Evolutionary conservation across 2,888 invertebrate genomes (phyloP), one percentile per base, ranked within the genome.

Genomic region (Ophonus ardosiacus): DNA sequence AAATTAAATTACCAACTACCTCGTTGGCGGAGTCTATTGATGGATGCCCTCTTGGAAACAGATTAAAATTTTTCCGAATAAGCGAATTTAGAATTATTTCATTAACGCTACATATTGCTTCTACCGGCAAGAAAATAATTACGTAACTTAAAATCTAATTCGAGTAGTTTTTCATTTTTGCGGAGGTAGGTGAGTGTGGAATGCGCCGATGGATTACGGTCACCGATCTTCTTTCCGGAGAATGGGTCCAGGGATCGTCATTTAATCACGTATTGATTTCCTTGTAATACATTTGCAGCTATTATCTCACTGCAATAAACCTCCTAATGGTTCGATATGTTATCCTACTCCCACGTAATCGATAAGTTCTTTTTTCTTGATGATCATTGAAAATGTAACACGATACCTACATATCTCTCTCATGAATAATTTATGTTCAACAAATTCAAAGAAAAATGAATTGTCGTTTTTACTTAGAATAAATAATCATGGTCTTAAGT

Each of bases 221-320:
- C 81, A 81, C 40, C 21, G 81, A 81, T 15, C 31, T 65, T 81
- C 51, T 65, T 81, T 81, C 24, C 68, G 43, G 81, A 51, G 51
- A 51, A 18, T 51, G 68, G 15, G 5, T 21, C 18, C 63, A 31
- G 15, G 31, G 31, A 31, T 31, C 56, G 68, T 24, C 51, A 81
- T 65, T 82, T 82, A 57, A 82, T 82, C 71, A 71, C 57, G 13
- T 82, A 82, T 82, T 71, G 82, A 82, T 82, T 71, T 71, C 43
- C 57, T 56, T 17, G 21, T 65, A 65, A 65, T 82, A 82, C 68
- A 56, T 82, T 82, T 82, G 68, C 82, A 82, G 68, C 40, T 74
- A 74, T 74, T 71, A 80, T 80, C 38, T 63, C 40, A 10, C 31
- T 68, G 82, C 56, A 81, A 81, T 81, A 81, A 81, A 81, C 18